Evolutionary conservation across 2,888 invertebrate genomes (phyloP).

Genomic region (Athalia circularis): DNA sequence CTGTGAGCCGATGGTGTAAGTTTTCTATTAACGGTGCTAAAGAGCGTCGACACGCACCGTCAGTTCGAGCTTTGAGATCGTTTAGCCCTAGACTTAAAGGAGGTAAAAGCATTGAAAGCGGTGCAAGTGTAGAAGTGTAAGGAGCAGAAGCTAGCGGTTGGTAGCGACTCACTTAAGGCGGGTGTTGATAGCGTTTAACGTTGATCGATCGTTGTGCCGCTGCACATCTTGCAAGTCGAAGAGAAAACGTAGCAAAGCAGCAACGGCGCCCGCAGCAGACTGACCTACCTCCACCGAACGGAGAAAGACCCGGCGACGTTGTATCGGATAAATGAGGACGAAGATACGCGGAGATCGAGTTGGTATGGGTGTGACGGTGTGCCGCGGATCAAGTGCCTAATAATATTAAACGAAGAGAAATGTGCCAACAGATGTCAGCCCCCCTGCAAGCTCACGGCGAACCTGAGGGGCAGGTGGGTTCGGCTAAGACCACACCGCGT

Average conservation of each 20-base stretch:
- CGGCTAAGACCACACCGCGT: background rate
- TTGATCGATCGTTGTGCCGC: slow-evolving; percentile 47
- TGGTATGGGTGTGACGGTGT: background rate
- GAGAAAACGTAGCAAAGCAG: slow-evolving; percentile 15
- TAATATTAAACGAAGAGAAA: slow-evolving; percentile 53
- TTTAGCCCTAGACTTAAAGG: slow-evolving; percentile 8
- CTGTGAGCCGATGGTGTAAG: background rate
- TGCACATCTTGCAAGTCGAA: too few relatives aligned
- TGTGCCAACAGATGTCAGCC: slow-evolving; percentile 45
- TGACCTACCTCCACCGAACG: slow-evolving; percentile 43
- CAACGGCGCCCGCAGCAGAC: background rate
- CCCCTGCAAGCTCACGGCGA: slow-evolving; percentile 4
- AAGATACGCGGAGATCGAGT: slow-evolving; percentile 25
- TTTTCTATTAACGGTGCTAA: slow-evolving; percentile 40
- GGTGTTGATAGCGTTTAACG: slow-evolving; percentile 43
- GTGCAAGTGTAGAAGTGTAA: too few relatives aligned
- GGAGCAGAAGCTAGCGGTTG: background rate
- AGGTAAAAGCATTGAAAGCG: background rate
- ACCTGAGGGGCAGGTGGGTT: slow-evolving; percentile 40
- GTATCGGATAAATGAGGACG: slow-evolving; percentile 19
- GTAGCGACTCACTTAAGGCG: slow-evolving; percentile 22
- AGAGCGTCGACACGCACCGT: slow-evolving; percentile 40
- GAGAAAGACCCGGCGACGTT: slow-evolving; percentile 12
- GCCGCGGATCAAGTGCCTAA: slow-evolving; percentile 47
- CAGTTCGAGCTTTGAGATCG: slow-evolving; percentile 29